Base-by-base conservation (phyloP, 2,797 vertebrate species). In the Antennarius maculatus region DNA sequence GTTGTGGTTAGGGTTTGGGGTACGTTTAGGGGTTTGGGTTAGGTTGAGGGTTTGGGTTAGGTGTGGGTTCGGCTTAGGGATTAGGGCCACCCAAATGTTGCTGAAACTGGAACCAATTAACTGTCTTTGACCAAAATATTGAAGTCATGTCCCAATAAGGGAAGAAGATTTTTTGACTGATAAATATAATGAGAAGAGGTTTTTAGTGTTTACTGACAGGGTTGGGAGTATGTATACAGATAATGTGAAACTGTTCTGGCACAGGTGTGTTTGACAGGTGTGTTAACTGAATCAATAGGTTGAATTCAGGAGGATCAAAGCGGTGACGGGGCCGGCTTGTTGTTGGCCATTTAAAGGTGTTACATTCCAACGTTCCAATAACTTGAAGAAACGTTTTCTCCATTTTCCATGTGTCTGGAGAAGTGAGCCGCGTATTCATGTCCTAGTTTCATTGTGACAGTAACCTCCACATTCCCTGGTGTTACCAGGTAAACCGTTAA, bases 291-390 rank as follows among this genome's bases (percentile, higher is more conserved):
- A 46, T 67, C 60, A 64, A 34, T 3, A 69, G 68, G 60, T 67
- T 54, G 18, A 55, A 47, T 59, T 18, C 8, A 66, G 18, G 51
- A 66, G 12, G 60, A 58, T 61, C 43, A 50, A 71, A 49, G 64
- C 23, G 50, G 48, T 34, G 11, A 68, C 37, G 29, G 18, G 71
- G 76, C 59, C 80, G 28, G 9, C 63, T 80, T 80, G 58, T 57
- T 66, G 28, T 52, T 18, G 39, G 62, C 62, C 61, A 4, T 68
- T 85, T 76, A 76, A 79, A 60, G 8, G 56, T 60, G 55, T 70
- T 76, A 87, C 89, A 89, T 87, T 89, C 87, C 86, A 85, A 80
- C 82, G 86, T 87, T 87, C 72, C 76, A 46, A 88, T 66, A 68
- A 87, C 76, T 67, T 78, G 76, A 85, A 74, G 65, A 64, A 65